These are phyloP conservation scores for Furcifer pardalis DNA, from an alignment of 2,797 vertebrate genomes.

Conservation along the genomic window DNA sequence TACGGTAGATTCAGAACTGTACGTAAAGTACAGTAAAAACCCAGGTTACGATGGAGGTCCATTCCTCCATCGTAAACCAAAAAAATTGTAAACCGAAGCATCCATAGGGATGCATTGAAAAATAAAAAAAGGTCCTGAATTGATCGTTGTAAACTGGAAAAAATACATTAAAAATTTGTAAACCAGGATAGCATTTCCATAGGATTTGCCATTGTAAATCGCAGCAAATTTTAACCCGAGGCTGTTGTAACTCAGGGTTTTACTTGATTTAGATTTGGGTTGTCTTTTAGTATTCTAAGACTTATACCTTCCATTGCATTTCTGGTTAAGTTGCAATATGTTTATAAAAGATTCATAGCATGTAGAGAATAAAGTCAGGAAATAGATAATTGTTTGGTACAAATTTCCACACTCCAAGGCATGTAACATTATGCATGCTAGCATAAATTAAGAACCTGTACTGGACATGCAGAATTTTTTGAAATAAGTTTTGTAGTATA, in stretches of 20 bases:
- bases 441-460: conserved; percentile 5
- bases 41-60: too few relatives aligned
- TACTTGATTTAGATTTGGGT: conserved; percentile 28
- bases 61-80: too few relatives aligned
- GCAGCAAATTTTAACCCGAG: too few relatives aligned
- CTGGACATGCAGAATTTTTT: background rate
- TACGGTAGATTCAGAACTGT: conserved; percentile 28
- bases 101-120: too few relatives aligned
- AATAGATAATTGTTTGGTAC: conserved; percentile 14
- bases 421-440: conserved; percentile 1
- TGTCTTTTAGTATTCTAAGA: conserved; percentile 1
- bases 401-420: conserved; percentile 37
- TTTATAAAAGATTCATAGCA: conserved; percentile 41
- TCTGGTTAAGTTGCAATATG: conserved; percentile 12
- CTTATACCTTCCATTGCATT: conserved; percentile 26
- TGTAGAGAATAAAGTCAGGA: conserved; percentile 28
- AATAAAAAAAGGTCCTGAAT: too few relatives aligned
- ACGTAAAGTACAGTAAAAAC: background rate
- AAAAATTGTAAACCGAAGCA: too few relatives aligned
- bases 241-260: too few relatives aligned
- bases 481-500: background rate
- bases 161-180: too few relatives aligned
- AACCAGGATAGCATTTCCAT: too few relatives aligned
- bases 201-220: too few relatives aligned
- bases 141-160: too few relatives aligned